Evolutionary conservation across 2,797 vertebrate genomes (phyloP), one percentile per base, ranked within the genome.

Genomic region (Holocentrus rufus): DNA sequence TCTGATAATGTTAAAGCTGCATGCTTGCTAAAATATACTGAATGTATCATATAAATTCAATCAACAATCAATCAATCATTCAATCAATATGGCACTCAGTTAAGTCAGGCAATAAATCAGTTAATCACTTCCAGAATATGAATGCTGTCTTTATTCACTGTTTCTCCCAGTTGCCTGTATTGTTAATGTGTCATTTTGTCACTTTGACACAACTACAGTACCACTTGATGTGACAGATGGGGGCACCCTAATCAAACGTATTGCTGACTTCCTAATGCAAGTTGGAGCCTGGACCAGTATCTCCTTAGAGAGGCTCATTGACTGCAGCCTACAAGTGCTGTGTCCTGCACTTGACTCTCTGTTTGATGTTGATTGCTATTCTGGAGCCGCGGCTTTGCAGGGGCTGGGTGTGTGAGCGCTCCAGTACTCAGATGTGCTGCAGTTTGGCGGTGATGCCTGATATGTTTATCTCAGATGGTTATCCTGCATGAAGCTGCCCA

Each of bases 311-410:
- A 80, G 77, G 18, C 87, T 86, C 88, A 90, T 85, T 89, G 87
- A 89, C 87, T 88, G 84, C 82, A 86, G 82, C 54, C 55, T 74
- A 47, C 70, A 49, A 79, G 83, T 70, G 73, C 73, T 71, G 69
- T 78, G 79, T 87, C 82, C 88, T 85, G 84, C 85, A 78, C 87
- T 86, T 81, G 84, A 87, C 80, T 90, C 81, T 65, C 61, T 82
- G 72, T 88, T 81, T 86, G 79, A 85, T 87, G 81, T 69, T 87
- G 85, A 86, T 87, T 89, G 78, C 77, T 85, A 78, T 86, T 91
- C 77, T 13, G 31, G 55, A 22, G 80, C 65, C n/a, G 57, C 80
- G 79, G 80, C 83, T 75, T 83, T 81, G 80, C 85, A 87, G 79
- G 64, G 65, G 52, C 67, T 72, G 64, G 14, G 18, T 50, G 64